These are phyloP conservation scores for Diprion similis DNA, from an alignment of 1,140 invertebrate species.

Conservation along the genomic window DNA sequence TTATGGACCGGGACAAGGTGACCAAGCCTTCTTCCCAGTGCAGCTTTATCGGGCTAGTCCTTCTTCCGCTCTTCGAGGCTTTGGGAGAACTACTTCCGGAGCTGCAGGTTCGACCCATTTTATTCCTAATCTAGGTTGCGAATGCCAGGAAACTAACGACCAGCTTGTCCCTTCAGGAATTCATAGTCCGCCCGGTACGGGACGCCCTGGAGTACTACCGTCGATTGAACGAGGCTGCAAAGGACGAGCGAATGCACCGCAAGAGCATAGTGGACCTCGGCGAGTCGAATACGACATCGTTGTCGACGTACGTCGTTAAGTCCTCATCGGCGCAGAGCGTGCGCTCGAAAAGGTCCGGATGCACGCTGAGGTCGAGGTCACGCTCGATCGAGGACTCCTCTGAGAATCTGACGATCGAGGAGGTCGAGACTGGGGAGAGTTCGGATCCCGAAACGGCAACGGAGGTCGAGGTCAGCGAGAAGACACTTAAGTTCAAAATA, in stretches of 20 bases:
- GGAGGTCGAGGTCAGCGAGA: slow-evolving; percentile 79
- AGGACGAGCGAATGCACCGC: slow-evolving; percentile 67
- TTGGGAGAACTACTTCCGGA: slow-evolving; percentile 76
- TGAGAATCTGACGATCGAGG: slow-evolving; percentile 63
- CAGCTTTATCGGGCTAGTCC: slow-evolving; percentile 84
- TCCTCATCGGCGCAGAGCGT: slow-evolving; percentile 64
- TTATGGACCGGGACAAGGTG: slow-evolving; percentile 91
- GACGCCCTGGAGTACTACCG: slow-evolving; percentile 68
- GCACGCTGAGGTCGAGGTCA: slow-evolving; percentile 49
- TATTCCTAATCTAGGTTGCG: not conserved
- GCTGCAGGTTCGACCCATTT: slow-evolving; percentile 64
- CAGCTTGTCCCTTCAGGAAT: slow-evolving; percentile 57
- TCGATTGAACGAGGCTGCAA: slow-evolving; percentile 70
- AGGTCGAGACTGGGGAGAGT: slow-evolving; percentile 68
- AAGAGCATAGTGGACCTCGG: slow-evolving; percentile 66
- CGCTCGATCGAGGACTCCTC: slow-evolving; percentile 61
- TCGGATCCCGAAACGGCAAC: slow-evolving; percentile 75
- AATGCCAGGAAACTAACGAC: not conserved
- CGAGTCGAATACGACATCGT: slow-evolving; percentile 38
- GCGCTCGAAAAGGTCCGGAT: slow-evolving; percentile 56
- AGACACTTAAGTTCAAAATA: slow-evolving; percentile 77
- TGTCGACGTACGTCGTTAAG: slow-evolving; percentile 53
- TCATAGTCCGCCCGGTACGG: slow-evolving; percentile 69
- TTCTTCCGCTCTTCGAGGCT: slow-evolving; percentile 81
- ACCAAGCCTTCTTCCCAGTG: slow-evolving; percentile 87